These are phyloP conservation scores for Drosophila monieri DNA, from an alignment of 2,888 invertebrate genomes.

Conservation along the genomic window DNA sequence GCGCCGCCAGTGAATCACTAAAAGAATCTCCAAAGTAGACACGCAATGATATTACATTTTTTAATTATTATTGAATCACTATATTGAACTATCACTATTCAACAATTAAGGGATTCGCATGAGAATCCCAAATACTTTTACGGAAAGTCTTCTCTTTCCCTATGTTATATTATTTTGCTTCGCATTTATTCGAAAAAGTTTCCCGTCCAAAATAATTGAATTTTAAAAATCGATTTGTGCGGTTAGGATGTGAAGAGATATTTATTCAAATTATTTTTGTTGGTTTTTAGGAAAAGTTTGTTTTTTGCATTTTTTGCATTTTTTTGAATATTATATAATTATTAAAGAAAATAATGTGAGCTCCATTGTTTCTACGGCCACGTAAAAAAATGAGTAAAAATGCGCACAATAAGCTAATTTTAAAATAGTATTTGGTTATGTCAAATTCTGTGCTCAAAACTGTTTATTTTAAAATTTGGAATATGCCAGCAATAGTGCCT, in stretches of 20 bases:
- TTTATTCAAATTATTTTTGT: neutral
- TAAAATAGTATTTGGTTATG: conserved; percentile 16
- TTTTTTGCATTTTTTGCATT: neutral
- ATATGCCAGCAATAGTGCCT: conserved; percentile 24
- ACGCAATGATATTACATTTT: conserved; percentile 5
- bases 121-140: neutral
- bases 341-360: neutral
- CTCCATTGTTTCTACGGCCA: neutral
- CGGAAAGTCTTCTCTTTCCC: conserved; percentile 5
- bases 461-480: neutral
- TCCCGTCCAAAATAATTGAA: conserved; percentile 43
- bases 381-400: neutral
- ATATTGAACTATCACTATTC: neutral
- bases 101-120: neutral
- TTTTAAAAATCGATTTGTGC: neutral
- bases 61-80: neutral
- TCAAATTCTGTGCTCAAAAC: conserved; percentile 24
- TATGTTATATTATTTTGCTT: conserved; percentile 17
- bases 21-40: conserved; percentile 26
- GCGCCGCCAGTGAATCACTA: conserved; percentile 84
- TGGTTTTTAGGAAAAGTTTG: neutral
- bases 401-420: neutral
- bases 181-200: conserved; percentile 46
- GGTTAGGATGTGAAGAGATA: neutral
- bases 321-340: neutral